Evolutionary conservation across 2,888 invertebrate species (phyloP), one percentile per base, ranked within the genome.

Genomic region (Amiota minor): DNA sequence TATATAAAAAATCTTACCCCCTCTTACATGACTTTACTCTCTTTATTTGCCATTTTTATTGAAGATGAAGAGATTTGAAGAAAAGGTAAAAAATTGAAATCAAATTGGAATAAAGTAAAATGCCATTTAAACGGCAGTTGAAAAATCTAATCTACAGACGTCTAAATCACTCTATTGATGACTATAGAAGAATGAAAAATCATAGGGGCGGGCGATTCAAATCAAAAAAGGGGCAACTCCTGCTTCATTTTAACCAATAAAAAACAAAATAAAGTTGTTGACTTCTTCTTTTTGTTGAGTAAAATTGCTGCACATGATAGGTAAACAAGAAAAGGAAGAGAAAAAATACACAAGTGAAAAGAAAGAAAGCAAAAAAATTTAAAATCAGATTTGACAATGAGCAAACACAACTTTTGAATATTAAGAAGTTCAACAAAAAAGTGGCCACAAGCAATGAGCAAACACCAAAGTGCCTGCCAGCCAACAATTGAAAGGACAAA

Each of bases 291-390:
- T 3, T 3, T 23, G 2, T 35, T 72, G 85, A 84, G 82, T 72
- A 62, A 83, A 82, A 84, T 83, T 84, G 84, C 76, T 82, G 77
- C 53, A 50, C 67, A 53, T 11, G 11, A 16, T 20, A 35, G 35
- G 35, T 35, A 35, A 35, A 35, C 35, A 35, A 35, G 35, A 35
- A 35, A 35, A 35, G 35, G 6, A 35, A 6, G 35, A 8, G 2
- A 35, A 35, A 35, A 35, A 35, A 35, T 35, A 35, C 6, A 35
- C 35, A 35, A 35, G 6, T 35, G 35, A 6, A 35, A 35, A 35
- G 35, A 35, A 35, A 35, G 6, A 35, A 6, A 1, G 6, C 2
- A 6, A 35, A 35, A 35, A 35, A 35, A 35, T 35, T 6, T 2
- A 50, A 68, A 68, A 23, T 11, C 67, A 18, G 16, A 46, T 46